Percentiles rank a stretch among this genome's conserved stretches.
Conservation (phyloP, 2,797 vertebrate genomes). For the Neosilurus mollespiculum region DNA sequence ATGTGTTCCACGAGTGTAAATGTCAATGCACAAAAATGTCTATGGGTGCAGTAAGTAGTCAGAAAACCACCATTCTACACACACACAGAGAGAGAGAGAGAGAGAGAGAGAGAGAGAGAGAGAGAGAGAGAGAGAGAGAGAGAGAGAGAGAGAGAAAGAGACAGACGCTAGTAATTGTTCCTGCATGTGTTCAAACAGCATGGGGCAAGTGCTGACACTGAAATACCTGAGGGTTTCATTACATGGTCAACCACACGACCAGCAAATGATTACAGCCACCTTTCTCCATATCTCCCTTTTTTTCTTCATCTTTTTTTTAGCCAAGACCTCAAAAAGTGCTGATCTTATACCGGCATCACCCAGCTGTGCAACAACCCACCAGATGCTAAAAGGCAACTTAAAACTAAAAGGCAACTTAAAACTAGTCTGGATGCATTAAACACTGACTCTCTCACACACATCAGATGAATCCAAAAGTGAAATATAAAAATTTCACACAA, state of each 20-base stretch:
- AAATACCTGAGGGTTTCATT: slow-evolving; percentile 39
- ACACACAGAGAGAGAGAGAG: too few species aligned
- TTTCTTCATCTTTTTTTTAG: background rate
- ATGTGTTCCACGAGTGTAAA: background rate
- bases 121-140: background rate
- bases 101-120: too few species aligned
- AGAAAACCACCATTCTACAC: background rate
- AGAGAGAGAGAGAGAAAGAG: too few species aligned
- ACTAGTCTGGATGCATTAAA: background rate
- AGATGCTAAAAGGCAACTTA: too few species aligned
- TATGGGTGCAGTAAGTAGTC: background rate
- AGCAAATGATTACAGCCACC: slow-evolving; percentile 15
- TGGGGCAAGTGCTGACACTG: slow-evolving; percentile 22
- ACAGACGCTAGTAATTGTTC: slow-evolving; percentile 30
- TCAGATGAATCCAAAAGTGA: background rate
- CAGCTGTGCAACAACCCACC: background rate
- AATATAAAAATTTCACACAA: background rate
- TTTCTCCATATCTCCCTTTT: background rate
- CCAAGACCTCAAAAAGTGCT: background rate
- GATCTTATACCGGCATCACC: background rate
- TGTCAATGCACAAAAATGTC: background rate
- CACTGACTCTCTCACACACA: background rate
- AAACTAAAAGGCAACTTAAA: background rate
- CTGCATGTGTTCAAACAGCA: slow-evolving; percentile 35
- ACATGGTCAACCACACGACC: slow-evolving; percentile 31